A percentile compares a stretch with the other conserved stretches of the same genome.
Conservation (phyloP, 2,888 invertebrate species). For the Platerodrilus igneus region DNA sequence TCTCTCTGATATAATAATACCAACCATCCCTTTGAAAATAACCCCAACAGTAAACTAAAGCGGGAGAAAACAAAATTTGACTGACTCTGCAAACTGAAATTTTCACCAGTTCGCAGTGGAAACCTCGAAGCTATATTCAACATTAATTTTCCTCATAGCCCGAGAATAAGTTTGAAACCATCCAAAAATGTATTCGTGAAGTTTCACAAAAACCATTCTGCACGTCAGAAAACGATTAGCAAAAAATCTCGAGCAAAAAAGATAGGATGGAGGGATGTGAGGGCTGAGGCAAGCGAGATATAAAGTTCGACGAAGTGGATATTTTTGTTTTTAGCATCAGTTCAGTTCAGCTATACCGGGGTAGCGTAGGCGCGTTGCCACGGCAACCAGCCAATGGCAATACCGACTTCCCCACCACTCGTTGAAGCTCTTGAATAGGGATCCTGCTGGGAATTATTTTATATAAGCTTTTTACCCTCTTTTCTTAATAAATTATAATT, state of each 20-base stretch:
- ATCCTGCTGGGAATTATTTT: conserved; percentile 25
- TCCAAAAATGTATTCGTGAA: conserved; percentile 40
- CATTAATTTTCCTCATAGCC: conserved; percentile 41
- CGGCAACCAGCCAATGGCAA: conserved; percentile 40
- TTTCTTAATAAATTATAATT: conserved; percentile 26
- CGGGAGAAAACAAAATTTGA: conserved; percentile 34
- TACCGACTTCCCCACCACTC: conserved; percentile 32
- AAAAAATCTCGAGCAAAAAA: conserved; percentile 37
- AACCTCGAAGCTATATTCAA: conserved; percentile 39
- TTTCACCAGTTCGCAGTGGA: conserved; percentile 32
- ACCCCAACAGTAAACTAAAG: conserved; percentile 31
- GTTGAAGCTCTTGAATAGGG: conserved; percentile 17
- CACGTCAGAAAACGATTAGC: conserved; percentile 38
- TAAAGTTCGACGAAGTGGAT: conserved; percentile 30
- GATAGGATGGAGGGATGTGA: conserved; percentile 33
- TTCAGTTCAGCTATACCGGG: conserved; percentile 32
- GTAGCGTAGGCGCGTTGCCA: conserved; percentile 43
- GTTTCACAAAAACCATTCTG: conserved; percentile 30
- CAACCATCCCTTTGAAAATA: conserved; percentile 32
- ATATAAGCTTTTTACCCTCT: conserved; percentile 24
- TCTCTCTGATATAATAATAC: conserved; percentile 23
- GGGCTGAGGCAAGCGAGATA: conserved; percentile 31
- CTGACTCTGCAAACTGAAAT: conserved; percentile 38
- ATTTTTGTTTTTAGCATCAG: conserved; percentile 45
- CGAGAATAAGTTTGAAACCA: conserved; percentile 41